A percentile compares a stretch with the other conserved stretches of the same genome.
phyloP scores from a whole-genome alignment of 1,140 invertebrate genomes.

The Drosophila bocqueti region DNA sequence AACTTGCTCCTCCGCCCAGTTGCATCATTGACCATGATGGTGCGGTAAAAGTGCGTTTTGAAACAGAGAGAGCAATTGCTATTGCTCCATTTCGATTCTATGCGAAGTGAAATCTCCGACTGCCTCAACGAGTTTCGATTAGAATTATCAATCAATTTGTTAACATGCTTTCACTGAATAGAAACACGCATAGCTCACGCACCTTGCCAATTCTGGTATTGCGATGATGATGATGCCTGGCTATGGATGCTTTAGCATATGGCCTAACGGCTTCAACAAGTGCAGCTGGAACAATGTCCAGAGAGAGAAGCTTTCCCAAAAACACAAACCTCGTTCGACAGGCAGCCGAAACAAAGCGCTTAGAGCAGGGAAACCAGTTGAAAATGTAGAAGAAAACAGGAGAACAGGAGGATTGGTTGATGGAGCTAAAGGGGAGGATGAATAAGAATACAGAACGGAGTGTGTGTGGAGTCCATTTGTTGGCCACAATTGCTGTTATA shows the following conservation, averaged over 20 bases:
- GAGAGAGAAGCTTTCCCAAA: constrained; percentile 42
- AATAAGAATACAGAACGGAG: constrained; percentile 40
- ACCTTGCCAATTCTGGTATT: constrained; percentile 33
- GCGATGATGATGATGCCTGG: background rate
- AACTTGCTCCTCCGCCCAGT: constrained; percentile 33
- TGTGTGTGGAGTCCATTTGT: constrained; percentile 17
- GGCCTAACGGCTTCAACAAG: constrained; percentile 44
- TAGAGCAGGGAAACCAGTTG: constrained; percentile 39
- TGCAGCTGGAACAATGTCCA: constrained; percentile 47
- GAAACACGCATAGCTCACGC: constrained; percentile 6
- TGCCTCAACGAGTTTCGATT: constrained; percentile 47
- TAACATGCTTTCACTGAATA: constrained; percentile 66
- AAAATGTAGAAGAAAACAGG: constrained; percentile 8
- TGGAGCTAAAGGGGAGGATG: constrained; percentile 1
- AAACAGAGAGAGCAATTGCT: constrained; percentile 36
- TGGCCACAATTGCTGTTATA: constrained; percentile 59
- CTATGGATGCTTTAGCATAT: background rate
- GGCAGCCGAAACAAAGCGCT: constrained; percentile 27
- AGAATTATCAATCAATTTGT: constrained; percentile 58
- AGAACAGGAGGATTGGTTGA: constrained; percentile 14
- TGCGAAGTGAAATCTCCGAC: constrained; percentile 47
- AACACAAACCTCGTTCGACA: constrained; percentile 29
- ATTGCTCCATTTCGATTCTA: constrained; percentile 52
- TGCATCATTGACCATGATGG: constrained; percentile 57
- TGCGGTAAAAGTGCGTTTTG: constrained; percentile 69